phyloP scores from a whole-genome alignment of 2,888 invertebrate genomes.

The Hartigia nigra region DNA sequence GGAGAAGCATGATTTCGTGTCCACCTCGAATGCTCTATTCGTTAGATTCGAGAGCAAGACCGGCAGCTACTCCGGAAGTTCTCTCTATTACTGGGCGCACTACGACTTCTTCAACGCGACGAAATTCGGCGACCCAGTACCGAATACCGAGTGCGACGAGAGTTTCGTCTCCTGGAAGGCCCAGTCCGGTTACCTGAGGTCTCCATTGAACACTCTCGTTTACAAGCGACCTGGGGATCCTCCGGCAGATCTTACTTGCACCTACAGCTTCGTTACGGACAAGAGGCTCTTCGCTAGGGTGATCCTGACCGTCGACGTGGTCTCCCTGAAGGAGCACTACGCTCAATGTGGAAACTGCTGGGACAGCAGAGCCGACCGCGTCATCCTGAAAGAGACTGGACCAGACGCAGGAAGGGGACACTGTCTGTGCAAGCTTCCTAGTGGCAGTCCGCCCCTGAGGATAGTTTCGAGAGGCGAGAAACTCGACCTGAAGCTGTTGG shows the following conservation, averaged over 20 bases:
- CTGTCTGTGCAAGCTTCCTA: conserved; percentile 73
- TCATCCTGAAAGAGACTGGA: conserved; percentile 81
- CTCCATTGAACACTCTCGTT: conserved; percentile 87
- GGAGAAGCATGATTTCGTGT: conserved; percentile 94
- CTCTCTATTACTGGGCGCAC: conserved; percentile 93
- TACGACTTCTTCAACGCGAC: conserved; percentile 95
- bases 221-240: conserved; percentile 81
- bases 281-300: conserved; percentile 84
- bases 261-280: conserved; percentile 87
- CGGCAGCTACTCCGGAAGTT: conserved; percentile 93
- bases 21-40: conserved; percentile 86
- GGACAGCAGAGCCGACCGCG: conserved; percentile 86
- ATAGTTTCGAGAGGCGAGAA: conserved; percentile 85
- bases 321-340: conserved; percentile 77
- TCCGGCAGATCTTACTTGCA: conserved; percentile 81
- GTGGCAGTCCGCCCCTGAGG: conserved; percentile 73
- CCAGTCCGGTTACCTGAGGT: conserved; percentile 79
- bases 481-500: conserved; percentile 82
- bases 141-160: conserved; percentile 84
- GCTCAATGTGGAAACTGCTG: conserved; percentile 87
- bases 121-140: conserved; percentile 84
- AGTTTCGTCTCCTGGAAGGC: conserved; percentile 88
- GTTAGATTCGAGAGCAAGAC: conserved; percentile 92
- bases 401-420: conserved; percentile 78
- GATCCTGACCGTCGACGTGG: conserved; percentile 79